phyloP scores from a whole-genome alignment of 2,113 vertebrate species.

The Hippocampus abdominalis region DNA sequence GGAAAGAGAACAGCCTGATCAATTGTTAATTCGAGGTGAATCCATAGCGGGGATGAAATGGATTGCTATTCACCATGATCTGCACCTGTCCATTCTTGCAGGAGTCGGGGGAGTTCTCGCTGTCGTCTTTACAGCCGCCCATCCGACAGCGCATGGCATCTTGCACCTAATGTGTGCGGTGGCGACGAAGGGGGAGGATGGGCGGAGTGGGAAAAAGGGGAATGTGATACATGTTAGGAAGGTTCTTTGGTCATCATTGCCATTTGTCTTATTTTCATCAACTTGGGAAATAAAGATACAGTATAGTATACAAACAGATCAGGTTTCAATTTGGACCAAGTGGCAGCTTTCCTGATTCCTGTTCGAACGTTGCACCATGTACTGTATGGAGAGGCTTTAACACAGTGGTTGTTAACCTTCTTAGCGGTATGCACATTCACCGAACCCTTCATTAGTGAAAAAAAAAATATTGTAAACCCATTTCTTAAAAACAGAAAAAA shows the following conservation, averaged over 20 bases:
- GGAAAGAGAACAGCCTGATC: not conserved
- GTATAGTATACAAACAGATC: not conserved
- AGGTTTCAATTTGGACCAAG: not conserved
- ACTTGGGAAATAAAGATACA: not conserved
- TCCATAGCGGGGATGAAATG: constrained; percentile 58
- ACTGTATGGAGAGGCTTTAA: constrained; percentile 8
- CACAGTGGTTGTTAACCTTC: not conserved
- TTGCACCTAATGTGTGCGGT: constrained; percentile 79
- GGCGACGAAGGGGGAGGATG: not conserved
- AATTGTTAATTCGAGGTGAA: constrained; percentile 9
- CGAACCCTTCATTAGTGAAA: no score
- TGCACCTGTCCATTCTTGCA: constrained; percentile 99
- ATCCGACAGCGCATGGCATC: constrained; percentile 95
- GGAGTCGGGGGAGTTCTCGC: constrained; percentile 96
- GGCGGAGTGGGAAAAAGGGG: constrained; percentile 5
- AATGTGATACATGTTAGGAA: not conserved
- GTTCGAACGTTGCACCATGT: not conserved
- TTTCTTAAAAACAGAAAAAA: no score
- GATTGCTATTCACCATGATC: constrained; percentile 93
- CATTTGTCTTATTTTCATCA: not conserved
- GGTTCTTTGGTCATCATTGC: not conserved
- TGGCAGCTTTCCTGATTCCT: not conserved
- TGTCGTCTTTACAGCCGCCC: constrained; percentile 93
- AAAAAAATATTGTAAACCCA: no score
- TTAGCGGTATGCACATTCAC: no score